Base-by-base conservation (phyloP, 2,888 invertebrate species). In the Xylota sylvarum region DNA sequence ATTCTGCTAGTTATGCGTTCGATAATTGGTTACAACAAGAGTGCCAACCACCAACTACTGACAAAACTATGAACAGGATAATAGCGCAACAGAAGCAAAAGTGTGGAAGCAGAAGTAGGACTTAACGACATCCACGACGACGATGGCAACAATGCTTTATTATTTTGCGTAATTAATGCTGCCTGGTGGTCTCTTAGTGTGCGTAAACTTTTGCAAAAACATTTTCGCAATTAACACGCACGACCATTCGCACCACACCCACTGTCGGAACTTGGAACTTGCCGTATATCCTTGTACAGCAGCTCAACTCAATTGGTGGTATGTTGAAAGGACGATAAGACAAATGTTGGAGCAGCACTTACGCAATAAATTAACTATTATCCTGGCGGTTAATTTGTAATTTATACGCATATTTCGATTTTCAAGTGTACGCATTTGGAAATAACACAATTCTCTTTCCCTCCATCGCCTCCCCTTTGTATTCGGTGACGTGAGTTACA, bases 381-480 rank as follows among this genome's bases (percentile, higher is more conserved):
- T 82, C 78, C 82, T 82, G 73, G 78, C 69, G 86, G 86, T 86
- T 82, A 82, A 86, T 86, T 86, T 81, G 82, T 86, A 86, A 82
- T 86, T 82, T 86, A 82, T 73, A 78, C 73, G 69, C 77, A 78
- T 62, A 86, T 43, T 78, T 86, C 77, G 77, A 86, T 86, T 78
- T 86, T 77, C 86, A 73, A 79, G 77, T 77, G 76, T 43, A 79
- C 56, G 84, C 79, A 69, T 69, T 79, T 74, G 67, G 67, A 74
- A 74, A 62, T 64, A 50, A 74, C 65, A 74, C 62, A 64, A 50
- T 76, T 62, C 6, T 27, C 62, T 10, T 6, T 10, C n/a, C 7
- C 37, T 3, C n/a, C n/a, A n/a, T n/a, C n/a, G n/a, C n/a, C n/a
- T n/a, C n/a, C n/a, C n/a, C n/a, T n/a, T n/a, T n/a, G n/a, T n/a